A percentile compares a stretch with the other conserved stretches of the same genome.
Evolutionary conservation across 2,797 vertebrate genomes (phyloP).

Genomic region (Carapus acus): DNA sequence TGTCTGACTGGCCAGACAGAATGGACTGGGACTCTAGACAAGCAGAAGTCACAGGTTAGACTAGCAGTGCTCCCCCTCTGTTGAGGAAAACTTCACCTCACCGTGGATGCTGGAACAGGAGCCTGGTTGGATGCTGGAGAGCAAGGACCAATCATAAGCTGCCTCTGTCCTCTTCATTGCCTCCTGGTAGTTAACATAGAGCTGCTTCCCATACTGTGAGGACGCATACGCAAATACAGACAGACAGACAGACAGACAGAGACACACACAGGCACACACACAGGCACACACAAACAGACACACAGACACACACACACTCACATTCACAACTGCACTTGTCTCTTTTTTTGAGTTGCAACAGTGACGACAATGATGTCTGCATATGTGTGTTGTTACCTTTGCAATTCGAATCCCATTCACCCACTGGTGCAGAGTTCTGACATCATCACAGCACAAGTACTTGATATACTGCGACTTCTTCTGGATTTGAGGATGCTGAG

Average conservation of each 20-base stretch:
- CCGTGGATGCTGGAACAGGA: constrained; percentile 95
- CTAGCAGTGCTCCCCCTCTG: too few relatives aligned
- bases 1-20: constrained; percentile 95
- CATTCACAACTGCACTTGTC: too few relatives aligned
- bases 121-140: constrained; percentile 95
- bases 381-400: constrained; percentile 72
- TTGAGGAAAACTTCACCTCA: too few relatives aligned
- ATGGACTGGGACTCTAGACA: constrained; percentile 83
- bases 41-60: too few relatives aligned
- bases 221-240: constrained; percentile 23
- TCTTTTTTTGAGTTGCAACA: too few relatives aligned
- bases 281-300: constrained; percentile 8
- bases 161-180: constrained; percentile 94
- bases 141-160: constrained; percentile 93
- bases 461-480: constrained; percentile 99
- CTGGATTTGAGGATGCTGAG: constrained; percentile 95
- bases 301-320: constrained; percentile 13
- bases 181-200: constrained; percentile 95
- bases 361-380: too few relatives aligned
- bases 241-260: constrained; percentile 11
- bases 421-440: constrained; percentile 96
- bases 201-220: constrained; percentile 89
- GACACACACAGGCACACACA: background rate
- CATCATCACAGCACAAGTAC: constrained; percentile 94
- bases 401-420: constrained; percentile 95